Evolutionary conservation across 2,797 vertebrate genomes (phyloP), one percentile per base, ranked within the genome.

Genomic region (Sylvia borin): DNA sequence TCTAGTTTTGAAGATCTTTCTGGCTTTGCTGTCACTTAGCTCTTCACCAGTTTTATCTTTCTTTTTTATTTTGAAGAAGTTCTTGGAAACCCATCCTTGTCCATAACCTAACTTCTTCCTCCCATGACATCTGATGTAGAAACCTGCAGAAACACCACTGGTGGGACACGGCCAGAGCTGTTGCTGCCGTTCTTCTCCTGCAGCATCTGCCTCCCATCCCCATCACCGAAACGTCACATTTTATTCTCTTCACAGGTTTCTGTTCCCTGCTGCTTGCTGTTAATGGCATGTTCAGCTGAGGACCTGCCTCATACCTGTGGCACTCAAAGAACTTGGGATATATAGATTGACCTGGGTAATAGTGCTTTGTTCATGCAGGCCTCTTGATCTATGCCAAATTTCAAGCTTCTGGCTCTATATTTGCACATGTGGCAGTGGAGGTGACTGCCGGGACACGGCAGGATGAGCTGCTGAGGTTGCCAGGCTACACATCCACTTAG

Each of bases 181-280:
- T 38, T 84, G 40, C 25, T 84, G 31, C 40, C 2, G 3, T 54
- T 64, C 53, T 79, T 55, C 36, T 76, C 54, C 10, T 43, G 14
- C 3, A 8, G 55, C 29, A 79, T 6, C 12, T 4, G 1, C n/a
- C 16, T 72, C 42, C 38, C 1, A 1, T 18, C 13, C 32, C 58
- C 19, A 25, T 40, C 29, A 27, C 47, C 68, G 31, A 55, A 32
- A 27, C 42, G 47, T 85, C 67, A 55, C 45, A 5, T 76, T 95
- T 78, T 79, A 51, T 47, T 86, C 34, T 65, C 60, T 73, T 76
- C 22, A n/a, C 21, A 61, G 38, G n/a, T 38, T 29, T 68, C 45
- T 68, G 13, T 31, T 75, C 65, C 38, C 51, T 62, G 25, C 31
- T 65, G 21, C 43, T 42, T 22, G 14, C 31, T 85, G 16, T 27